These are phyloP conservation scores for Sphecodes monilicornis DNA, from an alignment of 2,888 invertebrate species.

Conservation along the genomic window DNA sequence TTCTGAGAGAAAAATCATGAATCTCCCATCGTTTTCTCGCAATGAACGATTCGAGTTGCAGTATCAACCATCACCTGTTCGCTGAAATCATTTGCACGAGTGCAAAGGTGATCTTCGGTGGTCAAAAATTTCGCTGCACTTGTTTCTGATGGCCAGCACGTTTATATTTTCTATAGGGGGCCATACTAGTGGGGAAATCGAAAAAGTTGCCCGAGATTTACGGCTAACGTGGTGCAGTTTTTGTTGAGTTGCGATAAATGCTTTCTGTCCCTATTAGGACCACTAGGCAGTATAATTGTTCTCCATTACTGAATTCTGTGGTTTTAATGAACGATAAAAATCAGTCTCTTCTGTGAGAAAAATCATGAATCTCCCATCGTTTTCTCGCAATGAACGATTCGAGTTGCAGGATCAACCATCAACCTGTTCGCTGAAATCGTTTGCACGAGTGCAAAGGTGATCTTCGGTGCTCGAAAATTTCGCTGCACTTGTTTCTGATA, in stretches of 20 bases:
- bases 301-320: no score
- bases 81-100: slow-evolving; percentile 36
- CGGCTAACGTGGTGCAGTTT: no score
- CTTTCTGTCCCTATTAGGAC: no score
- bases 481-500: slow-evolving; percentile 74
- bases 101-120: slow-evolving; percentile 50
- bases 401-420: slow-evolving; percentile 28
- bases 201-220: no score
- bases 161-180: slow-evolving; percentile 69
- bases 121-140: slow-evolving; percentile 73
- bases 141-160: slow-evolving; percentile 68
- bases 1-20: no score
- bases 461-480: slow-evolving; percentile 68
- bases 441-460: slow-evolving; percentile 43
- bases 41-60: neutral
- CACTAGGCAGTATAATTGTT: no score
- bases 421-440: slow-evolving; percentile 31
- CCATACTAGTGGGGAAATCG: slow-evolving; percentile 51
- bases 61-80: slow-evolving; percentile 35
- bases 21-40: no score
- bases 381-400: no score
- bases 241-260: no score
- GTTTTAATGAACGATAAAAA: no score
- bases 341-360: no score
- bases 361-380: no score